Percentiles rank a stretch among this genome's conserved stretches.
These are phyloP conservation scores for Mongoloraphidia duomilia DNA, from an alignment of 2,888 invertebrate genomes.

Conservation along the genomic window DNA sequence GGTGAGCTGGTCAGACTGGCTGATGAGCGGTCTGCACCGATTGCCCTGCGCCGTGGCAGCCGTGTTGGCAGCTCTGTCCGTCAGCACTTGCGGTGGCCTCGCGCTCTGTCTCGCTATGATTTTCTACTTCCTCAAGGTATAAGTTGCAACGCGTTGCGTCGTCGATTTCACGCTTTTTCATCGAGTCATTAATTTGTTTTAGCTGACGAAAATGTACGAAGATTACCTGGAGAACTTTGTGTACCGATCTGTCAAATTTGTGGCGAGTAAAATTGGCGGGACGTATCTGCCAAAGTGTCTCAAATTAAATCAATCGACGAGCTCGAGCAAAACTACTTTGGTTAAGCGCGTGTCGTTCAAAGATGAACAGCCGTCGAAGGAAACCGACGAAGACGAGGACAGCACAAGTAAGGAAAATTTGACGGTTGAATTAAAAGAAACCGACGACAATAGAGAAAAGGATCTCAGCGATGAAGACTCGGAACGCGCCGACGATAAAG, in stretches of 20 bases:
- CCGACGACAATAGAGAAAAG: constrained; percentile 2
- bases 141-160: constrained; percentile 9
- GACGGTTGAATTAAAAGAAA: constrained; percentile 1
- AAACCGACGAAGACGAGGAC: constrained; percentile 10
- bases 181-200: constrained; percentile 24
- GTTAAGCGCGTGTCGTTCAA: background rate
- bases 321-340: too few relatives aligned
- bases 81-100: constrained; percentile 59
- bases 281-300: background rate
- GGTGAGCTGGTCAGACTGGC: constrained; percentile 41
- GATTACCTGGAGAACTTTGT: constrained; percentile 54
- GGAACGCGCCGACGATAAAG: constrained; percentile 17
- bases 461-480: constrained; percentile 12
- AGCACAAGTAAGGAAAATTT: constrained; percentile 2
- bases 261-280: constrained; percentile 16
- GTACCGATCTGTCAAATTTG: constrained; percentile 31
- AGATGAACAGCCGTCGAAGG: constrained; percentile 9
- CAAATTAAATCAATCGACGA: too few relatives aligned
- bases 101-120: constrained; percentile 48
- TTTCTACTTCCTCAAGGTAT: constrained; percentile 59
- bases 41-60: constrained; percentile 54
- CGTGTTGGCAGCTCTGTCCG: constrained; percentile 44
- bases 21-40: constrained; percentile 49
- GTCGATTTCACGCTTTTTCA: constrained; percentile 15
- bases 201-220: constrained; percentile 63